A percentile compares a stretch with the other conserved stretches of the same genome.
phyloP scores from a whole-genome alignment of 92 coral and sea anemone genomes.

The Scolanthus callimorphus region DNA sequence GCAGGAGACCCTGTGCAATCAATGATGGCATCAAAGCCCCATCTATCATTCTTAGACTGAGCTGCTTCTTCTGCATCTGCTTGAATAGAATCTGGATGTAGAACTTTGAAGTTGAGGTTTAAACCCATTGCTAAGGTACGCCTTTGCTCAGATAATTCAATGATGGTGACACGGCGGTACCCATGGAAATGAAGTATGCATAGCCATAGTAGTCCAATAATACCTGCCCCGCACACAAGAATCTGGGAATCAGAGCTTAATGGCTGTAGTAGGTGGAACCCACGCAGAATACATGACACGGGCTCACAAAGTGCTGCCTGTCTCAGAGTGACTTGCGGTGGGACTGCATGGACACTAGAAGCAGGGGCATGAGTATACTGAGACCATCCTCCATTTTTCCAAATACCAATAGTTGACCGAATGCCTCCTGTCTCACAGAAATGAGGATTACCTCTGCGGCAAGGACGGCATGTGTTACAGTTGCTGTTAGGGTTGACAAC shows the following conservation, averaged over 20 bases:
- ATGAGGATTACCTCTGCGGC: conserved; percentile 87
- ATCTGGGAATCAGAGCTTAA: conserved; percentile 73
- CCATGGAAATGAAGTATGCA: conserved; percentile 85
- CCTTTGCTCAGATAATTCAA: conserved; percentile 84
- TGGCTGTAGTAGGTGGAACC: conserved; percentile 69
- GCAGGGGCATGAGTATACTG: conserved; percentile 84
- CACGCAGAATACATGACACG: conserved; percentile 78
- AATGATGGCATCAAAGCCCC: conserved; percentile 92
- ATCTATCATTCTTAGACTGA: conserved; percentile 26
- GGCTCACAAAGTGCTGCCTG: conserved; percentile 94
- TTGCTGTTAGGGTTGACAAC: conserved; percentile 79
- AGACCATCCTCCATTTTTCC: conserved; percentile 99
- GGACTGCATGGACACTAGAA: conserved; percentile 51
- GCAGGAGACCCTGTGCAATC: conserved; percentile 78
- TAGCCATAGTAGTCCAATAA: conserved; percentile 82
- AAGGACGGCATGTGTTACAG: conserved; percentile 77
- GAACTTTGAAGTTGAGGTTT: conserved; percentile 57
- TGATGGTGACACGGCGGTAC: conserved; percentile 77
- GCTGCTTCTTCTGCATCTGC: conserved; percentile 40
- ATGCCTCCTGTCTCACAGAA: conserved; percentile 78
- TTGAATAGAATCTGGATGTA: conserved; percentile 73
- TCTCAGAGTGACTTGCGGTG: conserved; percentile 80
- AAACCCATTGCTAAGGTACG: conserved; percentile 68
- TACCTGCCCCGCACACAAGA: conserved; percentile 78
- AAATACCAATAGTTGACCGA: conserved; percentile 74